These are phyloP conservation scores for Drosophila ezoana DNA, from an alignment of 2,888 invertebrate genomes.

Conservation along the genomic window DNA sequence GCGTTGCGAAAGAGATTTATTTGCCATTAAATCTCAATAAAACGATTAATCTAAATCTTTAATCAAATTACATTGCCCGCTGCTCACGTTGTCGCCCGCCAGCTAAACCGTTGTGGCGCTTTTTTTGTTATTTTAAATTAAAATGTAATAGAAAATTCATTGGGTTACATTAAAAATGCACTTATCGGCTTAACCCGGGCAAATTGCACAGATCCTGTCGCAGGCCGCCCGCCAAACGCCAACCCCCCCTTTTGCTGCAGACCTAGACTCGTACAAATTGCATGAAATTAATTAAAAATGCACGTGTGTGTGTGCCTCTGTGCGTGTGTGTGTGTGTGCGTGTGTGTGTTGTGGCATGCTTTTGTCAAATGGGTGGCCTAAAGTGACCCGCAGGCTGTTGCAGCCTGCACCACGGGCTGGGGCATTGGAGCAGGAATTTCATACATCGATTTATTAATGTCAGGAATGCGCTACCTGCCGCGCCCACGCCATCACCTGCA, in stretches of 20 bases:
- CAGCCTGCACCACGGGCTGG: constrained; percentile 18
- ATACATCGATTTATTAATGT: constrained; percentile 80
- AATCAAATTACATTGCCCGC: constrained; percentile 63
- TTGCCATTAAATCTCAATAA: constrained; percentile 68
- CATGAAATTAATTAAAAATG: constrained; percentile 81
- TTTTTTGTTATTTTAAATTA: constrained; percentile 75
- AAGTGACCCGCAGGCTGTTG: constrained; percentile 75
- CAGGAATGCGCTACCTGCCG: constrained; percentile 64
- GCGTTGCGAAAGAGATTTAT: constrained; percentile 54
- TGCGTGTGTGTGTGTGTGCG: constrained; percentile 22
- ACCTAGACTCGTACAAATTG: constrained; percentile 69
- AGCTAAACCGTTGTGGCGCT: background rate
- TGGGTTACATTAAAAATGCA: constrained; percentile 78
- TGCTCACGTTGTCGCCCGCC: no score
- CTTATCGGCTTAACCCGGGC: constrained; percentile 77
- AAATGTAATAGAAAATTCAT: constrained; percentile 81
- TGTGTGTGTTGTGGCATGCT: constrained; percentile 61
- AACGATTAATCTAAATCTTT: constrained; percentile 79
- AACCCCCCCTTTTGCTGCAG: background rate
- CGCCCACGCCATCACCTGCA: constrained; percentile 27
- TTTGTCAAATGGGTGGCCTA: constrained; percentile 77
- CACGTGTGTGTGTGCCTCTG: constrained; percentile 42
- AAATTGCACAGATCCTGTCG: constrained; percentile 59
- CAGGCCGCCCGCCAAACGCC: background rate
- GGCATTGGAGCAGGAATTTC: constrained; percentile 57